Conservation (phyloP, 2,797 vertebrate genomes). For the Xiphophorus birchmanni region DNA sequence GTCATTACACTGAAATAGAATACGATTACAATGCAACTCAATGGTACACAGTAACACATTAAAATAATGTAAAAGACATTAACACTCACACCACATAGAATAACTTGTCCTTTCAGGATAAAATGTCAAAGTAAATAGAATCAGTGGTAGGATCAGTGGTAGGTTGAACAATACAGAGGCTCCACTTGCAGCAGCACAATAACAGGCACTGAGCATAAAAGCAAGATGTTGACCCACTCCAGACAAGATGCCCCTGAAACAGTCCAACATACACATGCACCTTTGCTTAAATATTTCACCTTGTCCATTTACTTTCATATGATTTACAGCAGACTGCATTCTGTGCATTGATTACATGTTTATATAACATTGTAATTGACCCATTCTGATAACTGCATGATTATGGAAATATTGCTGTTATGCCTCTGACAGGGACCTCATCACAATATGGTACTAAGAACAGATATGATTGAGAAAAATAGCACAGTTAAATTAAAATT, state of each 20-base stretch:
- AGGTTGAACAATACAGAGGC: neutral
- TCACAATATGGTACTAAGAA: neutral
- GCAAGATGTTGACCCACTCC: neutral
- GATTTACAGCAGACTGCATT: neutral
- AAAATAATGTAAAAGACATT: too few species aligned
- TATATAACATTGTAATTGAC: neutral
- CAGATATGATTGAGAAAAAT: constrained; percentile 1
- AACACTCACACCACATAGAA: too few species aligned
- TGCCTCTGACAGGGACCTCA: neutral
- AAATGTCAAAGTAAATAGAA: too few species aligned
- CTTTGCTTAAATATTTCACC: neutral
- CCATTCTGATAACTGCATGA: neutral
- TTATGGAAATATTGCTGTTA: neutral
- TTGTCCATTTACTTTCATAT: neutral
- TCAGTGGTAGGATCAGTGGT: neutral
- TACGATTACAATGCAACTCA: too few species aligned
- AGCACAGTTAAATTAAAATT: neutral
- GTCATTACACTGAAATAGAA: too few species aligned
- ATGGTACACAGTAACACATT: too few species aligned
- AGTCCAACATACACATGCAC: neutral
- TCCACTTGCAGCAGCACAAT: neutral
- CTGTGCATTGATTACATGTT: neutral
- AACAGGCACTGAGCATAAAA: neutral
- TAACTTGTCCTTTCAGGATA: too few species aligned
- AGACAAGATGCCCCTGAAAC: neutral